phyloP scores from a whole-genome alignment of 1,140 invertebrate genomes.

The Probaryconus sp. region DNA sequence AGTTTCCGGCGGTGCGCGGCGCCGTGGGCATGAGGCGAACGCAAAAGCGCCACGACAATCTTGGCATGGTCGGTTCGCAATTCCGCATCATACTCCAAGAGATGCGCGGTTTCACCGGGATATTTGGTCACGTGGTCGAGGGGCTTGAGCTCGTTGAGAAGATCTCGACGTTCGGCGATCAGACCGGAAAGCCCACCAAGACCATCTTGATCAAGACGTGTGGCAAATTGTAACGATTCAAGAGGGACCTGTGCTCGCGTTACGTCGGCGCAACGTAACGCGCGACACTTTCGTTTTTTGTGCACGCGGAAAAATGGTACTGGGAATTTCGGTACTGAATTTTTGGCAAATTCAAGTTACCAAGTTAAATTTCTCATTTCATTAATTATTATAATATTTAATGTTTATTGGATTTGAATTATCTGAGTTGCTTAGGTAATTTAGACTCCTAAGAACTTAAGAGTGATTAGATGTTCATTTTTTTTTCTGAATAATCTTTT shows the following conservation, averaged over 20 bases:
- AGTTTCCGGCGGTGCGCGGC: constrained; percentile 85
- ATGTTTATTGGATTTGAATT: too few species aligned
- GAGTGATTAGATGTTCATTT: too few species aligned
- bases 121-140: constrained; percentile 89
- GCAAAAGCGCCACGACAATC: constrained; percentile 87
- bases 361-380: too few species aligned
- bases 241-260: neutral
- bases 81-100: constrained; percentile 89
- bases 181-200: constrained; percentile 86
- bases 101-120: constrained; percentile 89
- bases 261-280: neutral
- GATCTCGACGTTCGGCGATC: constrained; percentile 87
- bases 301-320: too few species aligned
- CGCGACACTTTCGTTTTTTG: too few species aligned
- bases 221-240: constrained; percentile 82
- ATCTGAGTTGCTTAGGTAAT: too few species aligned
- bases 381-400: too few species aligned
- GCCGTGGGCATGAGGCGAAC: constrained; percentile 90
- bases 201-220: constrained; percentile 87
- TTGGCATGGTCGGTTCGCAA: constrained; percentile 90
- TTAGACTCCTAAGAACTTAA: too few species aligned
- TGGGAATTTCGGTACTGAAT: too few species aligned
- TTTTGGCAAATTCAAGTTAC: too few species aligned
- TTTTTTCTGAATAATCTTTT: too few species aligned
- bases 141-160: constrained; percentile 89